These are phyloP conservation scores for Sebastes cheni DNA, from an alignment of 2,797 vertebrate species.

Conservation along the genomic window DNA sequence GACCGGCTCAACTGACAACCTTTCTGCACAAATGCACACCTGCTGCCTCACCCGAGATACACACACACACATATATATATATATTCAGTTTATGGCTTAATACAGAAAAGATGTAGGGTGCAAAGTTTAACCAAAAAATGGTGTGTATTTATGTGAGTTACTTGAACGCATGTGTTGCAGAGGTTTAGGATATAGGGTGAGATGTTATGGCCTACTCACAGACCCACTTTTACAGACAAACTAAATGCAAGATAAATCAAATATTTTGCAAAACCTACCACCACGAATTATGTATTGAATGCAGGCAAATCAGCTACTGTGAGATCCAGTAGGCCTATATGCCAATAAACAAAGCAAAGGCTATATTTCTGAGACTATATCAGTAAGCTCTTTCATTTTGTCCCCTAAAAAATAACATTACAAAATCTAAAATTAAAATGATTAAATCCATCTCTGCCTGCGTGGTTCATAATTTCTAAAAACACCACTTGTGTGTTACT, in stretches of 20 bases:
- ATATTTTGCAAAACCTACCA: background rate
- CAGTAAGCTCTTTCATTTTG: background rate
- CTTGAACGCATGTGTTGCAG: background rate
- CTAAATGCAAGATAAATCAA: background rate
- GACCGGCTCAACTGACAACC: conserved; percentile 52
- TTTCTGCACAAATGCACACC: conserved; percentile 65
- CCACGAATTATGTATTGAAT: background rate
- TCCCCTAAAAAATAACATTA: background rate
- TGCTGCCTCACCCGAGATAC: conserved; percentile 53
- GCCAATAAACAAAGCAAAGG: too few species aligned
- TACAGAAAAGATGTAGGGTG: background rate
- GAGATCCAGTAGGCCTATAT: too few species aligned
- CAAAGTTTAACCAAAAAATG: too few species aligned
- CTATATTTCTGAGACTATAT: too few species aligned
- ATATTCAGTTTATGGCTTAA: background rate
- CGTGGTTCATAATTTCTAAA: background rate
- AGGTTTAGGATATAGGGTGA: background rate
- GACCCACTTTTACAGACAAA: background rate
- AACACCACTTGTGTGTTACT: background rate
- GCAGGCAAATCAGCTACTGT: background rate
- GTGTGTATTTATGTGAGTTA: background rate
- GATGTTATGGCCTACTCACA: background rate
- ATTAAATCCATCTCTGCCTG: background rate
- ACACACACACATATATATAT: background rate
- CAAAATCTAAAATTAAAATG: background rate